These are phyloP conservation scores for Lysiphlebus fabarum DNA, from an alignment of 1,140 invertebrate species.

Conservation along the genomic window DNA sequence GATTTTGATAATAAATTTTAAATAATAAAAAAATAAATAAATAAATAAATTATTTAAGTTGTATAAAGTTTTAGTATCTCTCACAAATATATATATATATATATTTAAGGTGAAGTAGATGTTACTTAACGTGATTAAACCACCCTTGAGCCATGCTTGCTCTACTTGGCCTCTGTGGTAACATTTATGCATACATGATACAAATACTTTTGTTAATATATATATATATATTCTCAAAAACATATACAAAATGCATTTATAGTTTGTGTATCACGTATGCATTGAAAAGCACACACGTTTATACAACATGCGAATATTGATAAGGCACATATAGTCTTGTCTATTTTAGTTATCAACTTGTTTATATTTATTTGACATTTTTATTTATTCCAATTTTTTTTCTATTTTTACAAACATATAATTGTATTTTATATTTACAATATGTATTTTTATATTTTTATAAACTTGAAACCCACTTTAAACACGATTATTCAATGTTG, in stretches of 20 bases:
- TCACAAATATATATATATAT: too few species aligned
- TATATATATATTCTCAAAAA: background rate
- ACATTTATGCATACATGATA: constrained; percentile 2
- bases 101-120: too few species aligned
- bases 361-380: too few species aligned
- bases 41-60: too few species aligned
- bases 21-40: too few species aligned
- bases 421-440: too few species aligned
- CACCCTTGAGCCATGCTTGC: constrained; percentile 12
- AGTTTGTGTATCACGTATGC: background rate
- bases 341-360: background rate
- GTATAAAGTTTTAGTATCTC: background rate
- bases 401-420: too few species aligned
- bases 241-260: too few species aligned
- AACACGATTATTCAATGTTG: background rate
- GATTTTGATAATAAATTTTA: too few species aligned
- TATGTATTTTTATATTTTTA: too few species aligned
- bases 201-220: background rate
- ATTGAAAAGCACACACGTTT: constrained; percentile 5
- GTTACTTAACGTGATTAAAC: constrained; percentile 29
- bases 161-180: constrained; percentile 13
- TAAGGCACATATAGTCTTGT: background rate
- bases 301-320: constrained; percentile 2
- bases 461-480: too few species aligned
- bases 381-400: too few species aligned